Percentiles rank a stretch among this genome's conserved stretches.
phyloP scores from a whole-genome alignment of 2,113 vertebrate species.

The Bos javanicus region DNA sequence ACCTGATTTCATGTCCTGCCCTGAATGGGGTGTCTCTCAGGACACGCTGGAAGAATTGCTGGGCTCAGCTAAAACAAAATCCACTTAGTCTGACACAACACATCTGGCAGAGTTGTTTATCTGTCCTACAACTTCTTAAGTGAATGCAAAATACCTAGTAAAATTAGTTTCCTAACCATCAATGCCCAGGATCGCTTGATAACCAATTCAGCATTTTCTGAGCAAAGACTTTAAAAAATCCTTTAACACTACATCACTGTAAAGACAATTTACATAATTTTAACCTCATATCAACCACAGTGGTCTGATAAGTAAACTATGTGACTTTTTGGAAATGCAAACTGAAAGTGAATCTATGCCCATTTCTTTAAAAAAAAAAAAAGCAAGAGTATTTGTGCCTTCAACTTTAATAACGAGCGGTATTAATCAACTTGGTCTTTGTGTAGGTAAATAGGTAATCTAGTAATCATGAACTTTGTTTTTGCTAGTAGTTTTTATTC shows the following conservation, averaged over 20 bases:
- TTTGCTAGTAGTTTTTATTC: background rate
- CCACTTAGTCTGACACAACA: constrained; percentile 78
- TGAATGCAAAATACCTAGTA: constrained; percentile 68
- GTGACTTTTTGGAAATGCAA: background rate
- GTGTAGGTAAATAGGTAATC: background rate
- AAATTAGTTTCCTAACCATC: constrained; percentile 70
- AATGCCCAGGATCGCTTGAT: constrained; percentile 47
- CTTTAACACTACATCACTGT: background rate
- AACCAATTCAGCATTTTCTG: constrained; percentile 50
- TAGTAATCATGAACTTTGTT: background rate
- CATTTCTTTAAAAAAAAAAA: background rate
- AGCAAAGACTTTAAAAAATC: background rate
- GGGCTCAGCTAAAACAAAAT: constrained; percentile 83
- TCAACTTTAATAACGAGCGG: background rate
- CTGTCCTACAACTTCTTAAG: constrained; percentile 76
- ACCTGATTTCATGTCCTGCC: constrained; percentile 85
- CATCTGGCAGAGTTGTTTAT: constrained; percentile 79
- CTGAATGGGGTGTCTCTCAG: constrained; percentile 80
- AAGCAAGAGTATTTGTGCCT: background rate
- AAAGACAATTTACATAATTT: background rate
- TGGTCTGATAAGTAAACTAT: constrained; percentile 1
- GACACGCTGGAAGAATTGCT: constrained; percentile 82
- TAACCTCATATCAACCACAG: constrained; percentile 45
- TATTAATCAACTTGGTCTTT: background rate
- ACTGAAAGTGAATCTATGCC: background rate